A percentile compares a stretch with the other conserved stretches of the same genome.
phyloP scores from a whole-genome alignment of 2,797 vertebrate genomes.

The Masticophis lateralis region DNA sequence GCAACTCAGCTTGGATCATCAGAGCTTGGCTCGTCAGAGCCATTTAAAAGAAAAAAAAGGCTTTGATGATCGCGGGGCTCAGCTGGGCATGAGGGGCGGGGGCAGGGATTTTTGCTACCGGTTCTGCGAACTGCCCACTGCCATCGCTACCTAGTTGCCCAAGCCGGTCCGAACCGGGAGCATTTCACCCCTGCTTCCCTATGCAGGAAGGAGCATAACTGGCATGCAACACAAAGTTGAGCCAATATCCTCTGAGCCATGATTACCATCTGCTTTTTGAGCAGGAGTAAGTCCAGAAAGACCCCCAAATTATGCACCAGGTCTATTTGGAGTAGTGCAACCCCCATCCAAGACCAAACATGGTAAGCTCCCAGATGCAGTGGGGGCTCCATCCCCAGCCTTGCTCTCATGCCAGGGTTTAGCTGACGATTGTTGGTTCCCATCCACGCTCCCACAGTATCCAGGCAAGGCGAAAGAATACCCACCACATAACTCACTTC shows the following conservation, averaged over 20 bases:
- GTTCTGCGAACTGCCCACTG: no score
- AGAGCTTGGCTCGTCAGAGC: no score
- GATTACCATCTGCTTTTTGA: not conserved
- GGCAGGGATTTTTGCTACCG: no score
- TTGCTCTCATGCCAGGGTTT: not conserved
- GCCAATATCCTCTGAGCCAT: not conserved
- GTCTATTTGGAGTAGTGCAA: not conserved
- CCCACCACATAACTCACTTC: not conserved
- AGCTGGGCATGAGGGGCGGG: no score
- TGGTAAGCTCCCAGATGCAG: not conserved
- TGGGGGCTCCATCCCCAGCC: no score
- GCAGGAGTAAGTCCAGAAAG: not conserved
- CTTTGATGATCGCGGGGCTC: no score
- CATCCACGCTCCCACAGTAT: not conserved
- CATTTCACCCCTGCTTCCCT: not conserved
- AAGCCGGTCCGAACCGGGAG: no score
- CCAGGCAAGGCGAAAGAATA: not conserved
- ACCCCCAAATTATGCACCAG: not conserved
- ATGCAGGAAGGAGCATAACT: not conserved
- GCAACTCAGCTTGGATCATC: no score
- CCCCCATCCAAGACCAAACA: not conserved
- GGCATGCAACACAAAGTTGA: not conserved
- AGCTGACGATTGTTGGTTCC: not conserved
- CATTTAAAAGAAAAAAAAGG: no score
- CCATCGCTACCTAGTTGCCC: no score